A percentile compares a stretch with the other conserved stretches of the same genome.
phyloP scores from a whole-genome alignment of 2,797 vertebrate genomes.

The Streptopelia turtur region DNA sequence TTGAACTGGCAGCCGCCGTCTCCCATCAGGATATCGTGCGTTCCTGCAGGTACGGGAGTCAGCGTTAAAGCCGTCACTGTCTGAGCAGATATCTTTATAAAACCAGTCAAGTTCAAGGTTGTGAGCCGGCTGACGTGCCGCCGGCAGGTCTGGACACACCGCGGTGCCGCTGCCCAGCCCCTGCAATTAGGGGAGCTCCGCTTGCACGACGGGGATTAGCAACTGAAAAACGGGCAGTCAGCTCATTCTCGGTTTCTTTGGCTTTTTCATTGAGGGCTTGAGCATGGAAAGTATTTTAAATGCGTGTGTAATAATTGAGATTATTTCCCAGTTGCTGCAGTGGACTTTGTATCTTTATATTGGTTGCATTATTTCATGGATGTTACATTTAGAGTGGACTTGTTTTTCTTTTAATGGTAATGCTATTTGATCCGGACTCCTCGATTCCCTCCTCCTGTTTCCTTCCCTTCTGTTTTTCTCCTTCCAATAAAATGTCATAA shows the following conservation, averaged over 20 bases:
- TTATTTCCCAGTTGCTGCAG: background rate
- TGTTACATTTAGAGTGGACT: background rate
- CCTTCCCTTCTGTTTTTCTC: background rate
- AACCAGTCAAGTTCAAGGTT: background rate
- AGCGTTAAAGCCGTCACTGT: fast-evolving
- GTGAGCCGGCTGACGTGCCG: background rate
- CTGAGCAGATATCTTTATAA: background rate
- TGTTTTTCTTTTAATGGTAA: background rate
- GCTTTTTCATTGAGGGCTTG: fast-evolving
- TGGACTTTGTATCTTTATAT: background rate
- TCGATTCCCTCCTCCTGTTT: constrained; percentile 20
- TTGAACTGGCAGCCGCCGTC: background rate
- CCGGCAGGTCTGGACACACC: background rate
- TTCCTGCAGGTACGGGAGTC: background rate
- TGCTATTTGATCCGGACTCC: background rate
- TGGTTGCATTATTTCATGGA: background rate
- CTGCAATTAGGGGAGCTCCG: background rate
- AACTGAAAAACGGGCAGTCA: fast-evolving
- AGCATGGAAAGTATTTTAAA: background rate
- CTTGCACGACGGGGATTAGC: fast-evolving
- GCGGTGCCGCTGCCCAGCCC: background rate
- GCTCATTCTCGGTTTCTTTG: background rate
- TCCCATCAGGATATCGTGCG: background rate
- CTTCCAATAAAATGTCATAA: constrained; percentile 32
- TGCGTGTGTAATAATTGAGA: background rate